phyloP scores from a whole-genome alignment of 64 coral and sea anemone genomes.

The Dendronephthya gigantea region DNA sequence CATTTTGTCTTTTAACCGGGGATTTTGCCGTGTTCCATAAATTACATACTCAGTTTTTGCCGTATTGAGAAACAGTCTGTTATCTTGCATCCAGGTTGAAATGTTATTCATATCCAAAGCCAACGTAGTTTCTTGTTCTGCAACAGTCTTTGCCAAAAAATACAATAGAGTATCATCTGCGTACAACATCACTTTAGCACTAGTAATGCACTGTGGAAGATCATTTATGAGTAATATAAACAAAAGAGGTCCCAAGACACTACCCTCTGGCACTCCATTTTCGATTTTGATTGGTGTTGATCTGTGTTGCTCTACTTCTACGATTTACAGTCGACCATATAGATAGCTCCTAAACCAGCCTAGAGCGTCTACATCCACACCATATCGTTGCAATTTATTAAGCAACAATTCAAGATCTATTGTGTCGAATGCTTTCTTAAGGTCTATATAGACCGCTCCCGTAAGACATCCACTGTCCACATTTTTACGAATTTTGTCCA shows the following conservation, averaged over 20 bases:
- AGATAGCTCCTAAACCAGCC: background rate
- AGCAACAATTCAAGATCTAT: background rate
- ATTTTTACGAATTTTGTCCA: background rate
- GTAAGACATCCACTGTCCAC: background rate
- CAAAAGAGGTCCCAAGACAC: background rate
- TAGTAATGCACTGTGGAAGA: background rate
- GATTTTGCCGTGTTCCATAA: background rate
- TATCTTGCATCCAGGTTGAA: background rate
- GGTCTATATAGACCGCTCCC: background rate
- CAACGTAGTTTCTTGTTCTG: background rate
- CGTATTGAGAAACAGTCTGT: background rate
- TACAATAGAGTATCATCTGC: conserved; percentile 17
- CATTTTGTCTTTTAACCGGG: background rate
- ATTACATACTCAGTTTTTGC: background rate
- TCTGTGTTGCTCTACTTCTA: background rate
- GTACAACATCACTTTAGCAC: background rate
- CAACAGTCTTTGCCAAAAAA: background rate
- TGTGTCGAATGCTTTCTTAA: background rate
- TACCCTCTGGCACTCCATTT: conserved; percentile 1
- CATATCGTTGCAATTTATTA: background rate
- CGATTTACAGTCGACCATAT: background rate
- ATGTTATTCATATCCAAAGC: background rate
- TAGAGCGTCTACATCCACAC: background rate
- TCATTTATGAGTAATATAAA: background rate
- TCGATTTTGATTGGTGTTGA: background rate